phyloP scores from a whole-genome alignment of 2,797 vertebrate genomes.

The Fratercula arctica region DNA sequence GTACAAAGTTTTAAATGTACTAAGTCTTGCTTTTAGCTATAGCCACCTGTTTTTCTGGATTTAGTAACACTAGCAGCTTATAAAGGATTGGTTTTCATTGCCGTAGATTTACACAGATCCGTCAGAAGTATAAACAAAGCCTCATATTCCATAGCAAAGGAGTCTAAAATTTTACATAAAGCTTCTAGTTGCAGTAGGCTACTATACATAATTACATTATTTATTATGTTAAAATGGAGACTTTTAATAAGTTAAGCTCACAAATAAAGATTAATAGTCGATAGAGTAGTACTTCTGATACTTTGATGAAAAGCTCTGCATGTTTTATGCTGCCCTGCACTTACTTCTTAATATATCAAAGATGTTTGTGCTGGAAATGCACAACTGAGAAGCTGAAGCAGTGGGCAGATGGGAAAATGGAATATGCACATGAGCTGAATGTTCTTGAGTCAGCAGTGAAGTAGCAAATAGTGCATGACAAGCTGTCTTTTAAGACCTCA shows the following conservation, averaged over 20 bases:
- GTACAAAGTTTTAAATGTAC: background rate
- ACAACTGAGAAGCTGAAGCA: conserved; percentile 1
- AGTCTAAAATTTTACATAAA: background rate
- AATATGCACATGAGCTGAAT: background rate
- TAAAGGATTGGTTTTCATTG: background rate
- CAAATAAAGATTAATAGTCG: background rate
- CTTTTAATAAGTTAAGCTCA: conserved; percentile 26
- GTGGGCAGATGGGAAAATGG: background rate
- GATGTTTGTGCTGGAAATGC: background rate
- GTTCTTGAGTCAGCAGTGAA: conserved; percentile 5
- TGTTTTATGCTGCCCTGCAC: background rate
- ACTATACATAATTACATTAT: background rate
- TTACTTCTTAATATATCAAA: conserved; percentile 18
- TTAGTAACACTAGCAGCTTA: background rate
- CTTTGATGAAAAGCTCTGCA: conserved; percentile 9
- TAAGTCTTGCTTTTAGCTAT: background rate
- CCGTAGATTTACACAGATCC: background rate
- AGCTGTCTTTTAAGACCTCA: conserved; percentile 30
- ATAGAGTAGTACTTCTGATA: background rate
- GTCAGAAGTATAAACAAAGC: background rate
- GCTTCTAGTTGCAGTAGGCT: background rate
- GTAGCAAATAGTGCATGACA: conserved; percentile 34
- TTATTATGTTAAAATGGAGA: conserved; percentile 2
- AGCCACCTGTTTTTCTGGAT: background rate
- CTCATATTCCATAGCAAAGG: background rate